phyloP scores from a whole-genome alignment of 2,888 invertebrate genomes.

The Mechanitis mazaeus region DNA sequence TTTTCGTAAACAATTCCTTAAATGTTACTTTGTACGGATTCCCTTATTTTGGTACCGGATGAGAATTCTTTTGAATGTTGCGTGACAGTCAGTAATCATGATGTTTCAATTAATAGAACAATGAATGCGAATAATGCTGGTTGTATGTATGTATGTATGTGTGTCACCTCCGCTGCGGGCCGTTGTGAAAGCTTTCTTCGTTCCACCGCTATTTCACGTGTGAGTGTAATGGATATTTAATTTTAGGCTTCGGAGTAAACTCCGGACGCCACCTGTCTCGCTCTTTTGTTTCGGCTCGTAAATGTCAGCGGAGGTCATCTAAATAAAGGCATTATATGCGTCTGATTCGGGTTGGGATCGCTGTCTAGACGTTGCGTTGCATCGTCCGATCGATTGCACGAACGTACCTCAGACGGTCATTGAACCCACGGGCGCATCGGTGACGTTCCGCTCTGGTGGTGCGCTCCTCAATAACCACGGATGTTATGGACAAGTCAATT shows the following conservation, averaged over 20 bases:
- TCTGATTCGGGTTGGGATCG: constrained; percentile 65
- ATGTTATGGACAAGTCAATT: constrained; percentile 50
- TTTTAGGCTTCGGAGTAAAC: constrained; percentile 57
- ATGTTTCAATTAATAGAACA: constrained; percentile 36
- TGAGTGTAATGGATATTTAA: constrained; percentile 58
- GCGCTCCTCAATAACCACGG: constrained; percentile 67
- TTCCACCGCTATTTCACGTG: constrained; percentile 37
- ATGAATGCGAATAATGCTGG: constrained; percentile 42
- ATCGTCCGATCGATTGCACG: constrained; percentile 75
- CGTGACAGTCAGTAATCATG: constrained; percentile 47
- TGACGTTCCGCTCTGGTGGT: constrained; percentile 75
- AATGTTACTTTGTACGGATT: not conserved
- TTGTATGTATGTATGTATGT: constrained; percentile 38
- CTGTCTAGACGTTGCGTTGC: constrained; percentile 73
- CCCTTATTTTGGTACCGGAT: constrained; percentile 9
- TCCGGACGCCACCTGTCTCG: constrained; percentile 67
- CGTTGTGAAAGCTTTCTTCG: constrained; percentile 65
- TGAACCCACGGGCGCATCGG: constrained; percentile 74
- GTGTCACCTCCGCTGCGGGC: constrained; percentile 49
- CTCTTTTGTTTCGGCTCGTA: constrained; percentile 71
- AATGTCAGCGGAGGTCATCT: constrained; percentile 75
- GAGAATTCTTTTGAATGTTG: constrained; percentile 44
- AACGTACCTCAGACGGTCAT: constrained; percentile 71
- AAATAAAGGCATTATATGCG: constrained; percentile 69
- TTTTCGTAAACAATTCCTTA: not conserved